These are phyloP conservation scores for Prosopocoilus inquinatus DNA, from an alignment of 2,888 invertebrate genomes.

Conservation along the genomic window DNA sequence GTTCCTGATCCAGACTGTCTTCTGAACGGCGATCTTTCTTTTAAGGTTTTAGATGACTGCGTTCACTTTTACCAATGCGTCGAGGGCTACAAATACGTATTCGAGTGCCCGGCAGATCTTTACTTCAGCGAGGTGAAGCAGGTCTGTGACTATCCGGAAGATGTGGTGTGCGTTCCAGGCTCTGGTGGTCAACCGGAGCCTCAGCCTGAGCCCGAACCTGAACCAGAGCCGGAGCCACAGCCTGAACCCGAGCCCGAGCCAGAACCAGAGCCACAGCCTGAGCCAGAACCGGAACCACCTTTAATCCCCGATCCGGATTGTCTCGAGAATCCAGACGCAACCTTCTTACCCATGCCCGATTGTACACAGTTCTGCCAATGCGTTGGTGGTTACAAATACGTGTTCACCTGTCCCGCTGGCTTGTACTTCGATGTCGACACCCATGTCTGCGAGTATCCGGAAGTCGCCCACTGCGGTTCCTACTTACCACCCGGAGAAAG, in stretches of 20 bases:
- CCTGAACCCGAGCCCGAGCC: constrained; percentile 44
- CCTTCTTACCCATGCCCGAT: background rate
- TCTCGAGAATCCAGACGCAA: background rate
- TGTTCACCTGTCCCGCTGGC: constrained; percentile 9
- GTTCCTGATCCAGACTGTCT: too few species aligned
- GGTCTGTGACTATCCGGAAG: constrained; percentile 22
- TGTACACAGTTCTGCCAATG: constrained; percentile 10
- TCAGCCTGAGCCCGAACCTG: constrained; percentile 38
- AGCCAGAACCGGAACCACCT: constrained; percentile 49
- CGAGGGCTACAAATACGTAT: constrained; percentile 1
- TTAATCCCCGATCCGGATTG: background rate
- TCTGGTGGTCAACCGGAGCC: constrained; percentile 41
- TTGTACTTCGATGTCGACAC: constrained; percentile 13
- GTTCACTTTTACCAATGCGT: constrained; percentile 6
- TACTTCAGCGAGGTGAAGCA: constrained; percentile 11
- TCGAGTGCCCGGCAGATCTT: constrained; percentile 9
- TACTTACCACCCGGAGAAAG: background rate
- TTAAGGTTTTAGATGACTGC: background rate
- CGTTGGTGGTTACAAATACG: constrained; percentile 5
- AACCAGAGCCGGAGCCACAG: constrained; percentile 46
- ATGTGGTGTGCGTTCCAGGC: constrained; percentile 22
- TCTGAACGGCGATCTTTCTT: too few species aligned
- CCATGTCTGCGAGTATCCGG: constrained; percentile 18
- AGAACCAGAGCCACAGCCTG: constrained; percentile 45
- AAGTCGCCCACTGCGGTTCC: constrained; percentile 25